These are phyloP conservation scores for Callithrix jacchus DNA, from an alignment of 2,113 vertebrate genomes.

Conservation along the genomic window DNA sequence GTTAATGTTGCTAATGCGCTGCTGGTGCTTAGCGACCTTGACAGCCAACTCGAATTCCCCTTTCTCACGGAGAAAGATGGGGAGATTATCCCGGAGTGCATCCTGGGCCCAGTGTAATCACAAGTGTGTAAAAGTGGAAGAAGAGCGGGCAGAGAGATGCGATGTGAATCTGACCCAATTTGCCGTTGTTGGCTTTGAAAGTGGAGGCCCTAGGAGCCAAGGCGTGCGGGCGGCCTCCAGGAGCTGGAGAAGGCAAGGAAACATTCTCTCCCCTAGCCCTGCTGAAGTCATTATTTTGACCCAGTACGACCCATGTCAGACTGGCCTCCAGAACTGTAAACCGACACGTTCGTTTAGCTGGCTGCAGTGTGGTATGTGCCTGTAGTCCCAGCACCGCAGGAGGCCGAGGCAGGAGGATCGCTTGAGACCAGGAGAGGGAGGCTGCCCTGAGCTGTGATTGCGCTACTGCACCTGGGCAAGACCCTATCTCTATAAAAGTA, in stretches of 20 bases:
- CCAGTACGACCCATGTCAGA: neutral
- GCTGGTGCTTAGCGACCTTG: neutral
- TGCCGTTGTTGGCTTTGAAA: neutral
- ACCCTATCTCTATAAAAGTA: too few species aligned
- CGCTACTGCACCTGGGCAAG: too few species aligned
- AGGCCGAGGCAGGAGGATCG: too few species aligned
- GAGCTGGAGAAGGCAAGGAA: neutral
- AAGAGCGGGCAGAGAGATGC: neutral
- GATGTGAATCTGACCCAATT: neutral
- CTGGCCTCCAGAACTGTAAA: neutral
- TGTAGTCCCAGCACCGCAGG: too few species aligned
- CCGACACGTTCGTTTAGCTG: too few species aligned
- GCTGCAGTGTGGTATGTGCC: too few species aligned
- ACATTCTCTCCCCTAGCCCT: neutral
- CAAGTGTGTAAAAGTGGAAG: neutral
- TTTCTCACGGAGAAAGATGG: neutral
- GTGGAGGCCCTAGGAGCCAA: rapidly evolving
- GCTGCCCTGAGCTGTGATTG: too few species aligned
- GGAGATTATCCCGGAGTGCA: neutral
- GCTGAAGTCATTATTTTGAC: neutral
- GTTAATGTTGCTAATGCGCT: neutral
- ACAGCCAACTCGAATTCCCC: too few species aligned
- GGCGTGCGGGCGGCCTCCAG: neutral
- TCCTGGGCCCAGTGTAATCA: neutral
- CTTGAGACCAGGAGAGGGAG: too few species aligned